Base-by-base conservation (phyloP, 2,888 invertebrate genomes). In the Phorcus lineatus region DNA sequence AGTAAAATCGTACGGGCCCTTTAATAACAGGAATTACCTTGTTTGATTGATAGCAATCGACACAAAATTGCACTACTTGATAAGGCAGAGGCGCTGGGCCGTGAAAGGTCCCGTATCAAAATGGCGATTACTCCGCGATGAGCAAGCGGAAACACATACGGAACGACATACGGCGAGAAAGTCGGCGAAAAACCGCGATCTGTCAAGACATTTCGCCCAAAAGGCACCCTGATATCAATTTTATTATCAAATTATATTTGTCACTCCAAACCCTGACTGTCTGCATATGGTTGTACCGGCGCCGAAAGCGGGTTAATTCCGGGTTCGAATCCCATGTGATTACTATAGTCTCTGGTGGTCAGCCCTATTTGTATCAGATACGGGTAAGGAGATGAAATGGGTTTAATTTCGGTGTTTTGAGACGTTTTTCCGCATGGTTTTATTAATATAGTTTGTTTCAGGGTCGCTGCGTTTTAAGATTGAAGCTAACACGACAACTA, bases 31-130 rank as follows among this genome's bases (percentile, higher is more conserved):
- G 36, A 36, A 36, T 70, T 40, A 36, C 36, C 36, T 3, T 9
- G 11, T 40, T 36, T 70, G 70, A 70, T 70, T 70, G 70, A 70
- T 70, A 36, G 70, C 28, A 70, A 70, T 70, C 70, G 70, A 70
- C 70, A 70, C 70, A 70, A 40, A 70, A 70, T 70, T 70, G 40
- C 70, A 70, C 70, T 70, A 70, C 70, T 70, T 70, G 70, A 70
- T 36, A 70, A 36, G 36, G 40, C 36, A 40, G 17, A 40, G 36
- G 70, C 70, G 70, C 70, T 70, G 31, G n/a, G 36, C 31, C 70
- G 40, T 17, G 36, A 70, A 70, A 70, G 31, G n/a, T 70, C 70
- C 70, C 70, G 70, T 40, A 70, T 70, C n/a, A 70, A 70, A 70
- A 70, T 70, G 70, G 19, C 70, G 31, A 70, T 70, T 70, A 70